Conservation (phyloP, 2,113 vertebrate genomes). For the Leptocoma aspasia region DNA sequence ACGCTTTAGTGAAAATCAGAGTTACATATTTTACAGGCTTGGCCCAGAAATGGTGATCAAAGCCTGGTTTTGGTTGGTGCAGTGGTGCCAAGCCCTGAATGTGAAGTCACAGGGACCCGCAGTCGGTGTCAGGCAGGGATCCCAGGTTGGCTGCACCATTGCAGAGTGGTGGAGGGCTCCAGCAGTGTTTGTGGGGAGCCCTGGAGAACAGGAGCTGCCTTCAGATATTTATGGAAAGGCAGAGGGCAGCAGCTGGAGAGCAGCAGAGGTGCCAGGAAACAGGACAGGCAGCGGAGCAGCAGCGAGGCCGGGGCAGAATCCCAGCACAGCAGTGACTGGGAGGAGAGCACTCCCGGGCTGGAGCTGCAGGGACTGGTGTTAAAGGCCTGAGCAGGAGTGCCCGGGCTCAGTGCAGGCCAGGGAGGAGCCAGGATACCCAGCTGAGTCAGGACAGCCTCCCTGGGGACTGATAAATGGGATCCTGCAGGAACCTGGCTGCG, state of each 20-base stretch:
- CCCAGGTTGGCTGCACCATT: background rate
- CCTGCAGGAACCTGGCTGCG: background rate
- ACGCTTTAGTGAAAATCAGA: background rate
- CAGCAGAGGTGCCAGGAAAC: fast-evolving
- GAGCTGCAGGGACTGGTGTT: background rate
- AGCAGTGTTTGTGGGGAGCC: background rate
- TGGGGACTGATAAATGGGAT: background rate
- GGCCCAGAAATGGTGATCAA: background rate
- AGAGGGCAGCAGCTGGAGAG: background rate
- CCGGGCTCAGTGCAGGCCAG: background rate
- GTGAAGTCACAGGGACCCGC: background rate
- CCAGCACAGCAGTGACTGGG: background rate
- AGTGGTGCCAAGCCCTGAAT: background rate
- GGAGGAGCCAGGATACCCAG: fast-evolving
- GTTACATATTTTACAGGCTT: fast-evolving
- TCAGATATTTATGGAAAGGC: background rate
- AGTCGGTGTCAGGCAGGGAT: background rate
- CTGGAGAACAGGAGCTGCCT: background rate
- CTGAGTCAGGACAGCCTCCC: background rate
- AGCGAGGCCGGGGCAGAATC: fast-evolving
- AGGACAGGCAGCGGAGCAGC: background rate
- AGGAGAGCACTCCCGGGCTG: background rate
- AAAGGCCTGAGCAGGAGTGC: background rate
- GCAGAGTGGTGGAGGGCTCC: background rate
- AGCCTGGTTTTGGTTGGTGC: background rate